These are phyloP conservation scores for Pseudochromis fuscus DNA, from an alignment of 2,797 vertebrate genomes.

Conservation along the genomic window DNA sequence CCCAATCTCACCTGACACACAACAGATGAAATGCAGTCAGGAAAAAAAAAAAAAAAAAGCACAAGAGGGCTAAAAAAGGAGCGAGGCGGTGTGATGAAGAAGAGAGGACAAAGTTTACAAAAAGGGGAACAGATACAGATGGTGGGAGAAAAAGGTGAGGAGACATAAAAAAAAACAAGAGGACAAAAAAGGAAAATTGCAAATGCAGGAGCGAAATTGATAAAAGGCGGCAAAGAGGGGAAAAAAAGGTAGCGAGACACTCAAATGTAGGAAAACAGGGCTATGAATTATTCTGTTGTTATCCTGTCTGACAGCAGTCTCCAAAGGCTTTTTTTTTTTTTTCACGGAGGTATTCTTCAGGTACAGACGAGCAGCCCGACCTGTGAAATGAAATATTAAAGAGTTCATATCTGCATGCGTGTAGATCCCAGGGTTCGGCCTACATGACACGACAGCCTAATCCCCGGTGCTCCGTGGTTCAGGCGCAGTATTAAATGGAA, in stretches of 20 bases:
- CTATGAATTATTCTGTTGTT: constrained; percentile 77
- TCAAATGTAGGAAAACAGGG: constrained; percentile 47
- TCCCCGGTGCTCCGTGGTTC: constrained; percentile 55
- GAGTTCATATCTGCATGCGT: constrained; percentile 69
- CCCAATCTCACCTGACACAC: constrained; percentile 37
- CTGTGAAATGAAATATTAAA: constrained; percentile 79
- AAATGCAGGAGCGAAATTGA: constrained; percentile 38
- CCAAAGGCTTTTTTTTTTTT: constrained; percentile 46
- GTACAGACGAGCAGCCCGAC: constrained; percentile 58
- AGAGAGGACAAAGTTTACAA: constrained; percentile 11
- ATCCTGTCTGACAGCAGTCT: constrained; percentile 69
- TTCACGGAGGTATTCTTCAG: constrained; percentile 52
- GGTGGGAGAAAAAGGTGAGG: constrained; percentile 23
- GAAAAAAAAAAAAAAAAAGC: constrained; percentile 26
- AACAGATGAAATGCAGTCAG: constrained; percentile 32
- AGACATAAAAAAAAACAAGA: neutral
- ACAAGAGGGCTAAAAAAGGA: constrained; percentile 19
- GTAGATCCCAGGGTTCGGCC: constrained; percentile 52
- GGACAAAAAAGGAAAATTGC: constrained; percentile 22
- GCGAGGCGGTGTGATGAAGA: constrained; percentile 17
- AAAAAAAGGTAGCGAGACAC: constrained; percentile 26
- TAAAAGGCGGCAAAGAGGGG: constrained; percentile 8
- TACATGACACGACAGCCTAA: constrained; percentile 62
- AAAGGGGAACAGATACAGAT: constrained; percentile 33
- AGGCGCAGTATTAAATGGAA: constrained; percentile 53